phyloP scores from a whole-genome alignment of 2,888 invertebrate species.

The Ophion ellenae region DNA sequence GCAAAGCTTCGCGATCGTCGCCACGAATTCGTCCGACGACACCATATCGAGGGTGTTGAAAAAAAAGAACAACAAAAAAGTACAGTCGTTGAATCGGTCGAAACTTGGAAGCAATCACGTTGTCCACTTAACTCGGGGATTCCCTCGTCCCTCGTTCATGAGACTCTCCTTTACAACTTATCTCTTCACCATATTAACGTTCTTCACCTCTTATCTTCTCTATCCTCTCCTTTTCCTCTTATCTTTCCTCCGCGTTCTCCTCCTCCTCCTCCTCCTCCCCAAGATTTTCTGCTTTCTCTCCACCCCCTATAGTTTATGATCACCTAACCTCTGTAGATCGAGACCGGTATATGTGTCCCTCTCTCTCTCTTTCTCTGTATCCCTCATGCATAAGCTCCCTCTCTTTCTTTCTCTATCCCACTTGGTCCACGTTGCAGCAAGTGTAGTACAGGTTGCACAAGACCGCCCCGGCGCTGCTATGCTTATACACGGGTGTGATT shows the following conservation, averaged over 20 bases:
- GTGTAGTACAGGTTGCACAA: slow-evolving; percentile 49
- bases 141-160: slow-evolving; percentile 44
- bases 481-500: slow-evolving; percentile 74
- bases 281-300: slow-evolving; percentile 33
- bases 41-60: not conserved
- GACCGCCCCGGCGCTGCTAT: slow-evolving; percentile 64
- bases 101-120: slow-evolving; percentile 46
- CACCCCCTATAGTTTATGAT: slow-evolving; percentile 42
- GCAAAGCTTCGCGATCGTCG: not conserved
- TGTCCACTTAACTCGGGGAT: slow-evolving; percentile 37
- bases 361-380: slow-evolving; percentile 48
- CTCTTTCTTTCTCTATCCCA: slow-evolving; percentile 44
- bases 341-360: slow-evolving; percentile 45
- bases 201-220: slow-evolving; percentile 49
- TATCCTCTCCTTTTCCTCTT: slow-evolving; percentile 37
- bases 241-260: slow-evolving; percentile 27
- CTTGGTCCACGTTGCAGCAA: slow-evolving; percentile 46
- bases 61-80: slow-evolving; percentile 8
- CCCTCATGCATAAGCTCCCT: slow-evolving; percentile 1
- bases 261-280: slow-evolving; percentile 1
- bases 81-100: not conserved
- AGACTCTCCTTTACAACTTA: slow-evolving; percentile 46
- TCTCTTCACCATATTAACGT: slow-evolving; percentile 55
- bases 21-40: not conserved
- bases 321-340: slow-evolving; percentile 43